Conservation (phyloP, 1,140 invertebrate species). For the Ceratina japonica region DNA sequence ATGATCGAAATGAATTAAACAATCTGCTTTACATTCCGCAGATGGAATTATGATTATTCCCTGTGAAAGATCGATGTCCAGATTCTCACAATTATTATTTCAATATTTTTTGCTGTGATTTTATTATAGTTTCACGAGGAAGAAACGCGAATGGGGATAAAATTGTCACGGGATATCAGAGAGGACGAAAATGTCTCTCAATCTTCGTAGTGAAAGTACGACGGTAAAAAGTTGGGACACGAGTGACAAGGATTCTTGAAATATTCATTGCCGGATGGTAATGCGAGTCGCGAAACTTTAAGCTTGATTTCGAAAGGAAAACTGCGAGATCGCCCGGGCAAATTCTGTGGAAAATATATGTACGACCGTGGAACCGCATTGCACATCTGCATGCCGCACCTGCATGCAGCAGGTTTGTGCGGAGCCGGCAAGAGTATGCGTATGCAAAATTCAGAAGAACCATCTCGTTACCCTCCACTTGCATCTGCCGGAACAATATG, state of each 20-base stretch:
- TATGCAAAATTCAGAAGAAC: constrained; percentile 17
- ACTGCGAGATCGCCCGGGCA: background rate
- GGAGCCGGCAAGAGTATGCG: background rate
- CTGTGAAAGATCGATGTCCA: background rate
- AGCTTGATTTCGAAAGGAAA: background rate
- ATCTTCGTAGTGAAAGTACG: too few relatives aligned
- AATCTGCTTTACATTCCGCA: too few relatives aligned
- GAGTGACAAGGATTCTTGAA: background rate
- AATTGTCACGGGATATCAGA: background rate
- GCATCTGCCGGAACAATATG: background rate
- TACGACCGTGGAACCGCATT: constrained; percentile 1
- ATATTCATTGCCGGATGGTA: background rate
- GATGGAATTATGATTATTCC: too few relatives aligned
- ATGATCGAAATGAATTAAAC: too few relatives aligned
- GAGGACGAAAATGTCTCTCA: too few relatives aligned
- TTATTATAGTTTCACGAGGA: too few relatives aligned
- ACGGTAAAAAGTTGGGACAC: background rate
- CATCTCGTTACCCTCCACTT: background rate
- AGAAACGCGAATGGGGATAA: too few relatives aligned
- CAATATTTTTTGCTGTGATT: too few relatives aligned
- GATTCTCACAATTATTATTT: background rate
- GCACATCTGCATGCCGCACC: constrained; percentile 21
- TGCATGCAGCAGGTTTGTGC: constrained; percentile 5
- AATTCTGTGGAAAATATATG: background rate
- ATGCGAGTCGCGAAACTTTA: background rate